Evolutionary conservation across 2,113 vertebrate species (phyloP), one percentile per base, ranked within the genome.

Genomic region (Ramphastos sulfuratus): DNA sequence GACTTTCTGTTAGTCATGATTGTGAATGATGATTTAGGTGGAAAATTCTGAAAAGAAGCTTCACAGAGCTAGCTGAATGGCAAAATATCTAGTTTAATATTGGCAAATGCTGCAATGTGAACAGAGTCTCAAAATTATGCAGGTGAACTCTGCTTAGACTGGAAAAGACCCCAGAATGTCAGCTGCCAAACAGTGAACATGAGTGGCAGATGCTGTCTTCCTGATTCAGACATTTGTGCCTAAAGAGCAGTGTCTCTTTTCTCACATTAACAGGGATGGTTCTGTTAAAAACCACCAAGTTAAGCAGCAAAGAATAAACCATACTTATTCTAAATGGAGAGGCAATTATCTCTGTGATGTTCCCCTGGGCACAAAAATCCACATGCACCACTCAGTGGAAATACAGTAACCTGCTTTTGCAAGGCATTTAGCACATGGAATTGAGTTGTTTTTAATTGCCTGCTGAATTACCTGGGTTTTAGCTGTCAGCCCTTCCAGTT

Each of bases 251-350:
- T 20, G 28, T 83, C 56, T 89, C 56, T 77, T 88, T 59, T 83
- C 79, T 90, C 48, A 35, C 18, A 2, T 61, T 94, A 96, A 90
- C 75, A 17, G 59, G 1, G 50, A 73, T 75, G 44, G 33, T 50
- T 93, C 75, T 86, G 96, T 81, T 50, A 65, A 91, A 91, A 91
- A 60, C 42, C 42, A 85, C 52, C 37, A 15, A 80, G 65, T 80
- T 85, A 87, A 91, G 63, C 77, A 88, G 72, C n/a, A 75, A 96
- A 90, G 85, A 92, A 81, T 92, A 92, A 90, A 95, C 69, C 35
- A 31, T 84, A 87, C 93, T 91, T 94, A 83, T 90, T 94, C 69
- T 85, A 93, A 95, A 95, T 90, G 85, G 93, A 93, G 92, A 90
- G 52, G 80, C 94, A 94, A 86, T 94, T 96, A 90, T 87, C 70